Conservation (phyloP, 2,797 vertebrate species). For the Buphagus erythrorhynchus region DNA sequence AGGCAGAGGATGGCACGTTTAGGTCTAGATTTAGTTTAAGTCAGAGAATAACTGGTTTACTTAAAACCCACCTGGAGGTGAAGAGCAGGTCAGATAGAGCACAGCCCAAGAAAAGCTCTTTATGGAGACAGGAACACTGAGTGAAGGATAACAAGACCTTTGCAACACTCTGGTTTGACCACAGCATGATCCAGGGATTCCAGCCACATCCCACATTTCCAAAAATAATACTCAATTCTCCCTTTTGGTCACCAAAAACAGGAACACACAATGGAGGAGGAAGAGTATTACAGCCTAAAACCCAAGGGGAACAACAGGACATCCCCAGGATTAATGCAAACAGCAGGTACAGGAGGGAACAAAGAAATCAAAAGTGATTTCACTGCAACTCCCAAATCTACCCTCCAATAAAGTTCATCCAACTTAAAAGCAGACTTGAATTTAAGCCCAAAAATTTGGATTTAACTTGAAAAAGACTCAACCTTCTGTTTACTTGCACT, state of each 20-base stretch:
- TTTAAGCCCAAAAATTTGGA: too few relatives aligned
- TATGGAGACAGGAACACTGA: not conserved
- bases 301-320: not conserved
- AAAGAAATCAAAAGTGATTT: not conserved
- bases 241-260: accelerated
- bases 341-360: not conserved
- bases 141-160: not conserved
- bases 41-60: not conserved
- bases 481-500: not conserved
- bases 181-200: not conserved
- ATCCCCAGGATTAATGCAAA: accelerated
- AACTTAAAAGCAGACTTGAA: not conserved
- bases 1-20: not conserved
- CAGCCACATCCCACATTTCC: not conserved
- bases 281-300: not conserved
- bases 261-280: not conserved
- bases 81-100: not conserved
- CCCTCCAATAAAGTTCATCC: not conserved
- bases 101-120: not conserved
- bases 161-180: not conserved
- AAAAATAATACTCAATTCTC: not conserved
- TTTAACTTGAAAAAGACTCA: not conserved
- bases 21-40: not conserved
- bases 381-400: not conserved
- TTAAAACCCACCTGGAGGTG: not conserved